A percentile compares a stretch with the other conserved stretches of the same genome.
phyloP scores from a whole-genome alignment of 2,888 invertebrate species.

The Sthenelais limicola region DNA sequence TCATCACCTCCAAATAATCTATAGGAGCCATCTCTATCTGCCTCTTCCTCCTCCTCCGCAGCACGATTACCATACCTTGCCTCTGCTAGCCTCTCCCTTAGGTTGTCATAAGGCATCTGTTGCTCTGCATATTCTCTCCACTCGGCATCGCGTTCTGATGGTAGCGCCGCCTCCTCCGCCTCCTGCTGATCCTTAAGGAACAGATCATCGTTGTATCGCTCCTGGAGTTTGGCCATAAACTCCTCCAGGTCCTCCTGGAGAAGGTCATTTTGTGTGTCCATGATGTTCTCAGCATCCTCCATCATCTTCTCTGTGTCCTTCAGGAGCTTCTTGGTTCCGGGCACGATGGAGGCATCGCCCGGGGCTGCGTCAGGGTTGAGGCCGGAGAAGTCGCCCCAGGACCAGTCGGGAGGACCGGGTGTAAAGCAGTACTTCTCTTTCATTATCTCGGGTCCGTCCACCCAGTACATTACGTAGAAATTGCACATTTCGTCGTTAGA shows the following conservation, averaged over 20 bases:
- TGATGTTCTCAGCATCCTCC: slow-evolving; percentile 1
- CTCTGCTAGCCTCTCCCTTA: too few species aligned
- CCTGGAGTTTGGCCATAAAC: slow-evolving; percentile 1
- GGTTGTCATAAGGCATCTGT: too few species aligned
- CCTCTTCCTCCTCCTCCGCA: too few species aligned
- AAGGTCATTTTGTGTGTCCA: background rate
- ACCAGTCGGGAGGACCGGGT: slow-evolving; percentile 86
- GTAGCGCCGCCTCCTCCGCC: slow-evolving; percentile 4
- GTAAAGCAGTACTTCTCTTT: slow-evolving; percentile 68
- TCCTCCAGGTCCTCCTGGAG: slow-evolving; percentile 9
- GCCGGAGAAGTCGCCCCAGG: slow-evolving; percentile 77
- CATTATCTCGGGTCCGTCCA: slow-evolving; percentile 58
- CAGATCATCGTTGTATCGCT: slow-evolving; percentile 13
- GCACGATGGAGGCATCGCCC: slow-evolving; percentile 48
- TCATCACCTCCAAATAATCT: too few species aligned
- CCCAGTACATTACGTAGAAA: slow-evolving; percentile 71
- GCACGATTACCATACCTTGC: too few species aligned
- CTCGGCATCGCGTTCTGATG: too few species aligned
- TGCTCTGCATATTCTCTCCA: too few species aligned
- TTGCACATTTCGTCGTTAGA: slow-evolving; percentile 71
- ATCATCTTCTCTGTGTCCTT: slow-evolving; percentile 20
- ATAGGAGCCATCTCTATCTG: too few species aligned
- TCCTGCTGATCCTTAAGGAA: background rate
- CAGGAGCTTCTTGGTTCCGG: slow-evolving; percentile 37
- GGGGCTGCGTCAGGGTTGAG: slow-evolving; percentile 45